Conservation (phyloP, 2,888 invertebrate species). For the Tetramorium bicarinatum region DNA sequence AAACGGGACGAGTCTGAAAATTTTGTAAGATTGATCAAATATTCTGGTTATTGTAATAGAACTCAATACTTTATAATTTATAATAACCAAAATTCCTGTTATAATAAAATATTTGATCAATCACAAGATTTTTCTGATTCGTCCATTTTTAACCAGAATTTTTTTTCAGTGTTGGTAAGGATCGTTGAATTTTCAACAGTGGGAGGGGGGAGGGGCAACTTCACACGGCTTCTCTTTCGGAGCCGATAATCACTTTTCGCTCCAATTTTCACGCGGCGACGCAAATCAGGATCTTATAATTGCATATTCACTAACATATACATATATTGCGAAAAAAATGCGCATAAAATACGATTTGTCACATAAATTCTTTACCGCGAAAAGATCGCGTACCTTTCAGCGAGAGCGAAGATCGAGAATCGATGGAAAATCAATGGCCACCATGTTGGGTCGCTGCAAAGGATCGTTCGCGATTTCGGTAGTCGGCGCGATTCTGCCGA, state of each 20-base stretch:
- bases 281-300: neutral
- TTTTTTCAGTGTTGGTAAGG: too few relatives aligned
- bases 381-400: neutral
- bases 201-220: too few relatives aligned
- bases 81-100: too few relatives aligned
- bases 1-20: too few relatives aligned
- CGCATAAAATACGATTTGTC: neutral
- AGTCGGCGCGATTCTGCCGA: neutral
- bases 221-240: neutral
- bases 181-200: too few relatives aligned
- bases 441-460: neutral
- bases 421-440: neutral
- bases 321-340: neutral
- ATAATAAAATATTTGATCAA: too few relatives aligned
- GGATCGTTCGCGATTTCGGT: neutral
- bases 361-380: neutral
- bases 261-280: too few relatives aligned
- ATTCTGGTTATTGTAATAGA: too few relatives aligned
- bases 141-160: too few relatives aligned
- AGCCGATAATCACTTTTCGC: neutral
- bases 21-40: too few relatives aligned
- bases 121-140: too few relatives aligned
- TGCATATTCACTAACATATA: neutral
- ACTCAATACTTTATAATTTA: too few relatives aligned
- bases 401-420: neutral